A percentile compares a stretch with the other conserved stretches of the same genome.
phyloP scores from a whole-genome alignment of 2,888 invertebrate species.

The Pedicia rivosa region DNA sequence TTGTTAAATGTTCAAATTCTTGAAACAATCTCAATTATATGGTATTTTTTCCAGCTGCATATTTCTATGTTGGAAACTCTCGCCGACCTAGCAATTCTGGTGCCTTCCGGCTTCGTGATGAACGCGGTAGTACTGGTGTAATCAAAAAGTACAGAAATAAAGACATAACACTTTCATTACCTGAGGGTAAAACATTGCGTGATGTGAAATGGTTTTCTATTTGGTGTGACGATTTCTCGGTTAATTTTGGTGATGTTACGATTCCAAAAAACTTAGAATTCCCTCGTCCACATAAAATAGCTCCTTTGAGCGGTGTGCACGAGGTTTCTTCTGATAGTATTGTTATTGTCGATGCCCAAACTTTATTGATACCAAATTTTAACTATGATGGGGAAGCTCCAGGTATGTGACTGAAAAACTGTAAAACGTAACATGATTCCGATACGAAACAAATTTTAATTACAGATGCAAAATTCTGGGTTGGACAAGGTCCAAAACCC shows the following conservation, averaged over 20 bases:
- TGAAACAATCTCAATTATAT: too few species aligned
- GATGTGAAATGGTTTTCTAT: constrained; percentile 80
- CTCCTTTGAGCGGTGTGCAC: constrained; percentile 61
- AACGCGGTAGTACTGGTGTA: constrained; percentile 63
- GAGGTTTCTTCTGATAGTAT: constrained; percentile 72
- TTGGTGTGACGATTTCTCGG: constrained; percentile 82
- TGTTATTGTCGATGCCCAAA: constrained; percentile 85
- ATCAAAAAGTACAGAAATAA: constrained; percentile 67
- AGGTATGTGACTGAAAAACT: too few species aligned
- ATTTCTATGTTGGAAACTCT: constrained; percentile 71
- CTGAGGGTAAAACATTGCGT: constrained; percentile 68
- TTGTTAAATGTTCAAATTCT: too few species aligned
- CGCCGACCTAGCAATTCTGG: constrained; percentile 51
- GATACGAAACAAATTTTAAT: too few species aligned
- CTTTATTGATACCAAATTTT: constrained; percentile 75
- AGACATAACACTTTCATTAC: constrained; percentile 67
- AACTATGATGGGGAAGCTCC: constrained; percentile 88
- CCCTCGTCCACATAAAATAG: constrained; percentile 70
- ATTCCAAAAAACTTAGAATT: constrained; percentile 64
- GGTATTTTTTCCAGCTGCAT: constrained; percentile 68
- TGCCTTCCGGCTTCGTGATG: constrained; percentile 58
- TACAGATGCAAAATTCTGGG: constrained; percentile 88
- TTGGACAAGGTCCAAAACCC: constrained; percentile 66
- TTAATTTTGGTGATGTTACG: constrained; percentile 78
- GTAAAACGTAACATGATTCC: neutral